Conservation (phyloP, 2,888 invertebrate species). For the Xestia sexstrigata region DNA sequence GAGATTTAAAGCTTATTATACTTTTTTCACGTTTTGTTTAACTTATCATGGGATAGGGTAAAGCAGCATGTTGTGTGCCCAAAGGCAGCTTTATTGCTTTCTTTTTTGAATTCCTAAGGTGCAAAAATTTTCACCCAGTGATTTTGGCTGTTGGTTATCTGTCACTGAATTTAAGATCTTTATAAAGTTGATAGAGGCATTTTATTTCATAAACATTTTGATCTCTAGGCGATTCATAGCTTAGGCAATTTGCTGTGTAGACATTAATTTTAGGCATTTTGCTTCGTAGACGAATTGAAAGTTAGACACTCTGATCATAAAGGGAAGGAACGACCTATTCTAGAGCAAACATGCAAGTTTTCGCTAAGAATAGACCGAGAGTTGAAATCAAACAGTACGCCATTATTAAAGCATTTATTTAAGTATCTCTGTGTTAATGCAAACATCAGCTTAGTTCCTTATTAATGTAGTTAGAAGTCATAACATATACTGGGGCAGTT, state of each 20-base stretch:
- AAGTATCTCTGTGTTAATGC: not conserved
- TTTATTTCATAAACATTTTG: too few species aligned
- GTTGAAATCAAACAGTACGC: not conserved
- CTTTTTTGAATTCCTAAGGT: not conserved
- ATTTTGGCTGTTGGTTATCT: not conserved
- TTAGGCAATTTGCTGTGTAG: too few species aligned
- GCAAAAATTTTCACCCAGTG: not conserved
- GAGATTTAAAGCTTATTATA: not conserved
- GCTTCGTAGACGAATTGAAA: too few species aligned
- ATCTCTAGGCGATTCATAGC: too few species aligned
- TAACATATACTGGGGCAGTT: not conserved
- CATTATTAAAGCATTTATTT: not conserved
- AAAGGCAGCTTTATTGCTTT: not conserved
- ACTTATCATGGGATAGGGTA: not conserved
- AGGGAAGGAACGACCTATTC: not conserved
- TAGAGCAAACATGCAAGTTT: not conserved
- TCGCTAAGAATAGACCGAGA: not conserved
- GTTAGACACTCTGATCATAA: too few species aligned
- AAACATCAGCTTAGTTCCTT: not conserved
- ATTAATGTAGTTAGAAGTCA: not conserved
- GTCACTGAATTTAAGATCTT: not conserved
- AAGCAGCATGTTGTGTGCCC: slow-evolving; percentile 12
- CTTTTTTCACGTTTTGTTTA: not conserved
- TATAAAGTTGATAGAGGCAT: not conserved
- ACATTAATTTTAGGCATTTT: too few species aligned